These are phyloP conservation scores for Herpailurus yagouaroundi DNA, from an alignment of 2,113 vertebrate species.

Conservation along the genomic window DNA sequence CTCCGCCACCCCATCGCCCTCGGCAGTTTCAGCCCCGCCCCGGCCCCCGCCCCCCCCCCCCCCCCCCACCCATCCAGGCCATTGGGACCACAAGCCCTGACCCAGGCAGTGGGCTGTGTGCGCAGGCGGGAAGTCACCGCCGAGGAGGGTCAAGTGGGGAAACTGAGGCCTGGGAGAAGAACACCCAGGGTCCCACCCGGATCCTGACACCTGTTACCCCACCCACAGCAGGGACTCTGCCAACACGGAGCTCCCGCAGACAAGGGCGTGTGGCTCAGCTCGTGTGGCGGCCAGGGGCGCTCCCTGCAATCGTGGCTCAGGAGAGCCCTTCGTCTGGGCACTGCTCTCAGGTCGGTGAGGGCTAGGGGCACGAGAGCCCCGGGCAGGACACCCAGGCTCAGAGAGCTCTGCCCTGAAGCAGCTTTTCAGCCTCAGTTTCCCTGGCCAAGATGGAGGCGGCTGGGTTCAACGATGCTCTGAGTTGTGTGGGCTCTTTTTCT, in stretches of 20 bases:
- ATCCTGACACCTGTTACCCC: fast-evolving
- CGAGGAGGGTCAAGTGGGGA: not conserved
- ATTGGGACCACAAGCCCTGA: not conserved
- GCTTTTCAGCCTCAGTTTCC: not conserved
- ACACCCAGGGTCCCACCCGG: too few relatives aligned
- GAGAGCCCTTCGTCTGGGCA: not conserved
- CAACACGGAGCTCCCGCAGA: fast-evolving
- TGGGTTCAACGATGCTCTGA: fast-evolving
- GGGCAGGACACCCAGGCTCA: not conserved
- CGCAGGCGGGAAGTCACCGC: not conserved
- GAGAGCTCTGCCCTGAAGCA: not conserved
- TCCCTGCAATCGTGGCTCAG: fast-evolving
- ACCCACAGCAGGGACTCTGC: too few relatives aligned
- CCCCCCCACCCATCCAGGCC: not conserved
- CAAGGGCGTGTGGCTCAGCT: not conserved
- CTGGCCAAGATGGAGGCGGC: fast-evolving
- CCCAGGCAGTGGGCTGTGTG: not conserved
- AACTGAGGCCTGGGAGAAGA: not conserved
- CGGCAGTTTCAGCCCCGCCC: fast-evolving
- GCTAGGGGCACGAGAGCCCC: not conserved
- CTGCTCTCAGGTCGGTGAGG: not conserved
- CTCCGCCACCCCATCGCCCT: fast-evolving
- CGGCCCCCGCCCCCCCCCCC: not conserved
- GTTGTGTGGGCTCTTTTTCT: fast-evolving
- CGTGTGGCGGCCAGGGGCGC: fast-evolving